Evolutionary conservation across 2,888 invertebrate species (phyloP).

Genomic region (Clusia tigrina): DNA sequence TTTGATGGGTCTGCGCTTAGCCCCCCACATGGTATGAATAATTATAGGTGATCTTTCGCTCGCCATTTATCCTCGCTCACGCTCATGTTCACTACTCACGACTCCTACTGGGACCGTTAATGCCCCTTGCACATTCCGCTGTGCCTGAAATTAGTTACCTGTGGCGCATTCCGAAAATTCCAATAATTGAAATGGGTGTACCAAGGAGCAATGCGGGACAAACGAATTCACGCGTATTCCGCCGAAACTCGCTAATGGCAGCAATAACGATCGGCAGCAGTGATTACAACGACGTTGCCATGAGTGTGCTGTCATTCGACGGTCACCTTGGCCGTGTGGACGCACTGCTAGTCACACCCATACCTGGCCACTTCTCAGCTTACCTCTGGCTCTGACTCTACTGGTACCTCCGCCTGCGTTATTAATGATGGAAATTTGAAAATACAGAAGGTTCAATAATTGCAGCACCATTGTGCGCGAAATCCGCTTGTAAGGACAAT

Average conservation of each 20-base stretch:
- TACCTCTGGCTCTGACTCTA: too few species aligned
- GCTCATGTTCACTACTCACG: slow-evolving; percentile 25
- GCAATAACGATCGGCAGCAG: slow-evolving; percentile 44
- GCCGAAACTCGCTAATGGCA: slow-evolving; percentile 59
- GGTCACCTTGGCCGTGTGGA: slow-evolving; percentile 51
- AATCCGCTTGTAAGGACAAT: neutral
- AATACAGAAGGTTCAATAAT: slow-evolving; percentile 65
- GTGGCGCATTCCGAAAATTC: slow-evolving; percentile 58
- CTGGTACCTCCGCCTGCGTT: slow-evolving; percentile 59
- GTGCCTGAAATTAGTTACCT: slow-evolving; percentile 47
- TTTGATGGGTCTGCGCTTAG: neutral
- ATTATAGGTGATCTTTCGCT: slow-evolving; percentile 63
- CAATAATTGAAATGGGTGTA: slow-evolving; percentile 48
- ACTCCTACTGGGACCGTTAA: slow-evolving; percentile 63
- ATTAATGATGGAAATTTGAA: slow-evolving; percentile 65
- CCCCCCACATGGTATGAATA: slow-evolving; percentile 62
- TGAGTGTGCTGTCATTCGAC: slow-evolving; percentile 28
- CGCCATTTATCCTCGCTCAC: slow-evolving; percentile 51
- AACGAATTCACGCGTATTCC: slow-evolving; percentile 60
- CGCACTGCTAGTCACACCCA: neutral
- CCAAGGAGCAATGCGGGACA: slow-evolving; percentile 44
- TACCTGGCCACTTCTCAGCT: too few species aligned
- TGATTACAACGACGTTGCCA: slow-evolving; percentile 12
- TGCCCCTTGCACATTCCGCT: slow-evolving; percentile 49
- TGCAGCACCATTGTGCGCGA: slow-evolving; percentile 61